phyloP scores from a whole-genome alignment of 2,888 invertebrate species.

The Tribolium freemani region DNA sequence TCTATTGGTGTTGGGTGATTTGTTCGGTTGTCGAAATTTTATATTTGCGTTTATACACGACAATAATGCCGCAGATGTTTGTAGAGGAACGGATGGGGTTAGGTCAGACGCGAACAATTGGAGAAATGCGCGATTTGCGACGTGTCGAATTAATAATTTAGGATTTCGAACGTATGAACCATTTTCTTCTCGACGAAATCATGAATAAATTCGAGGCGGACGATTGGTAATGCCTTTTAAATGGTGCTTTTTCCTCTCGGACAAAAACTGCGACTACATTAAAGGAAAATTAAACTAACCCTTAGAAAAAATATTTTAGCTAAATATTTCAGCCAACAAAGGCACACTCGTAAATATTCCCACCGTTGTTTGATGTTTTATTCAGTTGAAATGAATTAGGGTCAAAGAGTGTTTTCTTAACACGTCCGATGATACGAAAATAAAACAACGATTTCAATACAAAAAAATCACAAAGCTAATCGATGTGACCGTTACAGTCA shows the following conservation, averaged over 20 bases:
- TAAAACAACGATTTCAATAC: not conserved
- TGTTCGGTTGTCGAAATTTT: conserved; percentile 30
- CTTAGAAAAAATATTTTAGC: conserved; percentile 1
- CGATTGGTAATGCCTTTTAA: conserved; percentile 27
- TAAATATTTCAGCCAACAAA: not conserved
- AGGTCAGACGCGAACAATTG: conserved; percentile 40
- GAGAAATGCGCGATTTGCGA: conserved; percentile 9
- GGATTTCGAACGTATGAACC: not conserved
- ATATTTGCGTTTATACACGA: conserved; percentile 34
- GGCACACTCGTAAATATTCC: conserved; percentile 12
- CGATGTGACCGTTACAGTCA: conserved; percentile 9
- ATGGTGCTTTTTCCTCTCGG: conserved; percentile 13
- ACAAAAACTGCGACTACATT: conserved; percentile 20
- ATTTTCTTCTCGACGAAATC: not conserved
- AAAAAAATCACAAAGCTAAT: not conserved
- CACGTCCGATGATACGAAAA: not conserved
- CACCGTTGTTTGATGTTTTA: conserved; percentile 24
- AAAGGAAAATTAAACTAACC: conserved; percentile 22
- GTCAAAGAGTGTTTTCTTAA: conserved; percentile 4
- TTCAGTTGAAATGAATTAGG: conserved; percentile 9
- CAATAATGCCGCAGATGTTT: conserved; percentile 43
- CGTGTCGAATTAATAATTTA: conserved; percentile 16
- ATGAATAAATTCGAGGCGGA: not conserved
- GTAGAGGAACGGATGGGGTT: conserved; percentile 4
- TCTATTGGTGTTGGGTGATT: conserved; percentile 45